Evolutionary conservation across 2,888 invertebrate genomes (phyloP).

Genomic region (Trimorus sp.): DNA sequence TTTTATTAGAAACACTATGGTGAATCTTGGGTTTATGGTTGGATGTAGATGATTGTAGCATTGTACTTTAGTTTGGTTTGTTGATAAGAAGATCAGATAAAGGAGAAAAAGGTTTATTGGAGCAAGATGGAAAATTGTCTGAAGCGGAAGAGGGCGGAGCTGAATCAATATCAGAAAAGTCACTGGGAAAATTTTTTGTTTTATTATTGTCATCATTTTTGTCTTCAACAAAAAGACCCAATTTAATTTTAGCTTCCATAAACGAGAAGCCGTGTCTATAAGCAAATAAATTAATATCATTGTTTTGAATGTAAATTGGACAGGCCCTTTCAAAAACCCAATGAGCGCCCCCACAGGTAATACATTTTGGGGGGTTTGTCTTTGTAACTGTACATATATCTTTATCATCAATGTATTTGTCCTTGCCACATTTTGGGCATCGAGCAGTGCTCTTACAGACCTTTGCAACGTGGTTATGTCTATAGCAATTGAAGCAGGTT

Average conservation of each 20-base stretch:
- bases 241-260: slow-evolving; percentile 10
- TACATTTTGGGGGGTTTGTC: not conserved
- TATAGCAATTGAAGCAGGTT: slow-evolving; percentile 8
- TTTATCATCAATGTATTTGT: not conserved
- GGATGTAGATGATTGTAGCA: not conserved
- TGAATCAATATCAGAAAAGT: not conserved
- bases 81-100: not conserved
- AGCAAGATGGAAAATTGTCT: not conserved
- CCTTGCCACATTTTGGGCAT: slow-evolving; percentile 3
- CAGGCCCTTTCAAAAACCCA: slow-evolving; percentile 3
- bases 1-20: no score
- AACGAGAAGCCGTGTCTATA: slow-evolving; percentile 1
- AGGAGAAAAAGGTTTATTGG: not conserved
- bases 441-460: not conserved
- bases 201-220: not conserved
- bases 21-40: no score
- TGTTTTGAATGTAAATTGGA: not conserved
- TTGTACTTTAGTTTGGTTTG: not conserved
- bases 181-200: not conserved
- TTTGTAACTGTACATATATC: not conserved
- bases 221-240: not conserved
- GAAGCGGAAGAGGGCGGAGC: not conserved
- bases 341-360: not conserved
- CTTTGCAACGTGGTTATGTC: slow-evolving; percentile 7
- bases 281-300: not conserved